Conservation (phyloP, 2,797 vertebrate genomes). For the Brachyalestes nurse region DNA sequence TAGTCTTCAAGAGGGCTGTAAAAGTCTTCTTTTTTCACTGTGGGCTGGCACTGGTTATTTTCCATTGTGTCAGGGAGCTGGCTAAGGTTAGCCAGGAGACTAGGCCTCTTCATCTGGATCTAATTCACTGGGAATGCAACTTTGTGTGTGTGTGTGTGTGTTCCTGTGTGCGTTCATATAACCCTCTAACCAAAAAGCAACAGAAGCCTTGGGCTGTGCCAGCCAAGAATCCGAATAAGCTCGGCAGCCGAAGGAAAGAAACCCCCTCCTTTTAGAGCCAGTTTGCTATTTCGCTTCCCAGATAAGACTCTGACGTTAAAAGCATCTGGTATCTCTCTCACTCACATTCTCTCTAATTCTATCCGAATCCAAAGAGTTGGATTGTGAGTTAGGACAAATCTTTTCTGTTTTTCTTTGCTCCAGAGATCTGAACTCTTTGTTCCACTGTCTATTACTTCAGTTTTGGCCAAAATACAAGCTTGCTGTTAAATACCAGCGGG, state of each 20-base stretch:
- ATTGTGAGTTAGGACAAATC: neutral
- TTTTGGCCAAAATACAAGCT: conserved; percentile 18
- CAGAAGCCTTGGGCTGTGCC: conserved; percentile 54
- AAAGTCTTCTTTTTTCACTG: conserved; percentile 68
- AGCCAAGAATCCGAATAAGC: conserved; percentile 55
- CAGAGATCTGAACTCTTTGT: conserved; percentile 23
- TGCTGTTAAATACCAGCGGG: conserved; percentile 34
- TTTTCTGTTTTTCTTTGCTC: conserved; percentile 14
- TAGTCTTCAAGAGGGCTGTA: conserved; percentile 64
- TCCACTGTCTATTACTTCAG: conserved; percentile 10
- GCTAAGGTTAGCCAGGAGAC: conserved; percentile 57
- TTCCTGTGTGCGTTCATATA: conserved; percentile 43
- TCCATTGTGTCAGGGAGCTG: conserved; percentile 74
- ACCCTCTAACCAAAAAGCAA: conserved; percentile 27
- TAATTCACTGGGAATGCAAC: conserved; percentile 67
- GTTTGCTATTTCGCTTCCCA: conserved; percentile 46
- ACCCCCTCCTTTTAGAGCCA: conserved; percentile 53
- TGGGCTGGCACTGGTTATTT: conserved; percentile 68
- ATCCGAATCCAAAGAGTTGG: conserved; percentile 16
- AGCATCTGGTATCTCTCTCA: conserved; percentile 29
- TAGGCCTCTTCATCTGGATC: conserved; percentile 69
- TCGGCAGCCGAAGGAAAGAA: conserved; percentile 63
- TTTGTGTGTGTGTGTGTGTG: conserved; percentile 42
- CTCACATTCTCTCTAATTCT: conserved; percentile 16
- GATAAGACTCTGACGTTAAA: conserved; percentile 35